Percentiles rank a stretch among this genome's conserved stretches.
Conservation (phyloP, 2,888 invertebrate genomes). For the Allacma fusca region DNA sequence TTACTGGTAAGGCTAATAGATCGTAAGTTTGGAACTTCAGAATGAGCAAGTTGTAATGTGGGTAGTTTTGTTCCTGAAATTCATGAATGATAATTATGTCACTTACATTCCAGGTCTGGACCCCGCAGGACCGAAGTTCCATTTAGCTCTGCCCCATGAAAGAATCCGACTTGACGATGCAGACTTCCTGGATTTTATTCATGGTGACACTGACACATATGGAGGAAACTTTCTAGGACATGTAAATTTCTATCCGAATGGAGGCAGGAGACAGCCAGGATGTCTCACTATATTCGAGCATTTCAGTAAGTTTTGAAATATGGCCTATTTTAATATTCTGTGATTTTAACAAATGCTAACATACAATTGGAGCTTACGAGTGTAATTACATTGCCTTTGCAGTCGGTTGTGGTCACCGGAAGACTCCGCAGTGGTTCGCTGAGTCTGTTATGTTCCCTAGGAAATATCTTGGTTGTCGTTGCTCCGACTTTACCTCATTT, state of each 20-base stretch:
- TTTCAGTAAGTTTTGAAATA: neutral
- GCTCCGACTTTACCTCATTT: slow-evolving; percentile 48
- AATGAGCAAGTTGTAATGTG: too few species aligned
- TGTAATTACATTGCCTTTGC: too few species aligned
- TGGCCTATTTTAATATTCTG: neutral
- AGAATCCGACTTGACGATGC: slow-evolving; percentile 73
- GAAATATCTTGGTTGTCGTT: slow-evolving; percentile 53
- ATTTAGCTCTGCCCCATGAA: slow-evolving; percentile 65
- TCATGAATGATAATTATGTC: too few species aligned
- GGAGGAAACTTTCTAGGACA: slow-evolving; percentile 53
- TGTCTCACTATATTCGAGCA: neutral
- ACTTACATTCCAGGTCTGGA: slow-evolving; percentile 65
- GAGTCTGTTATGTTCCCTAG: slow-evolving; percentile 24
- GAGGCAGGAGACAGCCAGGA: slow-evolving; percentile 21
- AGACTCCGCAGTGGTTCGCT: slow-evolving; percentile 36
- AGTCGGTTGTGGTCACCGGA: slow-evolving; percentile 38
- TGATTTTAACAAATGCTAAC: too few species aligned
- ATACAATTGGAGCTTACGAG: too few species aligned
- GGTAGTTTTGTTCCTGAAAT: too few species aligned
- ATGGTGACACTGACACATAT: slow-evolving; percentile 43
- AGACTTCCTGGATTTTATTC: slow-evolving; percentile 73
- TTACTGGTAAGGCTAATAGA: slow-evolving; percentile 44
- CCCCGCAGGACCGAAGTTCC: slow-evolving; percentile 74
- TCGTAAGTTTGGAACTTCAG: neutral
- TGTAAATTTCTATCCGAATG: slow-evolving; percentile 54